Base-by-base conservation (phyloP, 2,113 vertebrate species). In the Pelobates fuscus region DNA sequence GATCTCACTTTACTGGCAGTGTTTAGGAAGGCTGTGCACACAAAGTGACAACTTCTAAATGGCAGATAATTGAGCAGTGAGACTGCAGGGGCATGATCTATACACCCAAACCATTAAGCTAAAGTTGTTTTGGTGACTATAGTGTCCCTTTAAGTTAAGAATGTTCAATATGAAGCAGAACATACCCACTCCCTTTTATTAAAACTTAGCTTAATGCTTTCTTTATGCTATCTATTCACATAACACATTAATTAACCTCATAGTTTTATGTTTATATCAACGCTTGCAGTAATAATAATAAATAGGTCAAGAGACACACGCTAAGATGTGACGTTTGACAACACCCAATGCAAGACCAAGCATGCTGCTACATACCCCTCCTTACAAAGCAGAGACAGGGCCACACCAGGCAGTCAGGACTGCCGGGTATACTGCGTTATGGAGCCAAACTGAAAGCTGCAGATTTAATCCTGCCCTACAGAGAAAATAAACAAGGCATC, bases 401-500 rank as follows among this genome's bases (percentile, higher is more conserved):
- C 59, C n/a, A 70, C 14, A 60, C 21, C 12, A 37, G 32, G 12
- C 21, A 15, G 26, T 43, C 18, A 21, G 65, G 26, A 55, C 44
- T 25, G 46, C 60, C 24, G 61, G 60, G 71, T 29, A 20, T 55
- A 55, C 30, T 8, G 18, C n/a, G 21, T 24, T 52, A 60, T 21
- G 65, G 15, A 25, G 30, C 17, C 25, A 54, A 12, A 6, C 46
- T 29, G 18, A n/a, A 43, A 5, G 4, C 24, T 41, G 61, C 21
- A 52, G 17, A 74, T 65, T 43, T 14, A 44, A 74, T 43, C 32
- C 23, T 55, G 30, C 18, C 57, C 12, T 23, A 24, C 23, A 66
- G 52, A 29, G 49, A 57, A 67, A 58, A 76, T 60, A 76, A 76
- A 61, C 72, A 76, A 27, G 26, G 55, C 58, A 1, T 11, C 64